Conservation (phyloP, 2,888 invertebrate genomes). For the Hydropsyche betteni region DNA sequence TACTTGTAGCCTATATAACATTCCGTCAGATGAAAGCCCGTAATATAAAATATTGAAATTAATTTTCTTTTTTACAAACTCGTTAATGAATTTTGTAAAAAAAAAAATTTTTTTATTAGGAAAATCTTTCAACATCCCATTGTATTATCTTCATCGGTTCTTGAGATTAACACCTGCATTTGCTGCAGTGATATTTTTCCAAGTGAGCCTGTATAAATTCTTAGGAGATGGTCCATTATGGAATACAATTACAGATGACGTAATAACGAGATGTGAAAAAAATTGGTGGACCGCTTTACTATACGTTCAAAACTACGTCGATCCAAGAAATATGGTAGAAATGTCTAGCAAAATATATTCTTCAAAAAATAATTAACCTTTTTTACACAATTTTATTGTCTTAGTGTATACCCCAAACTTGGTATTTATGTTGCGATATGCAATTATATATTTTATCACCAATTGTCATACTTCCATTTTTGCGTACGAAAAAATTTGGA, state of each 20-base stretch:
- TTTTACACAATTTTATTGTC: slow-evolving; percentile 5
- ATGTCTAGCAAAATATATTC: background rate
- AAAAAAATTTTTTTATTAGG: slow-evolving; percentile 13
- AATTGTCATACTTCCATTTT: slow-evolving; percentile 43
- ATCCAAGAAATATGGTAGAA: slow-evolving; percentile 17
- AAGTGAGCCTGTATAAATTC: slow-evolving; percentile 56
- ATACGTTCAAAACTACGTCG: slow-evolving; percentile 40
- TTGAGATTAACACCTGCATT: slow-evolving; percentile 45
- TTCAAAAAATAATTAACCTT: background rate
- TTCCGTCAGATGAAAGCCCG: slow-evolving; percentile 46
- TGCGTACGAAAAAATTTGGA: slow-evolving; percentile 38
- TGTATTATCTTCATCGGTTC: slow-evolving; percentile 46
- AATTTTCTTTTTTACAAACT: slow-evolving; percentile 25
- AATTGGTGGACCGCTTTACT: slow-evolving; percentile 40
- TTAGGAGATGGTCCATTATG: slow-evolving; percentile 60
- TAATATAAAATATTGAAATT: slow-evolving; percentile 53
- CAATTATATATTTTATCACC: slow-evolving; percentile 47
- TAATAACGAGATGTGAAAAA: slow-evolving; percentile 20
- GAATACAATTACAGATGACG: slow-evolving; percentile 49
- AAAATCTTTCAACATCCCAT: slow-evolving; percentile 32
- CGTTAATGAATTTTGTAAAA: background rate
- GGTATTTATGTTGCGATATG: slow-evolving; percentile 47
- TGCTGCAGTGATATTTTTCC: slow-evolving; percentile 39
- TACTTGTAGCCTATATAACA: slow-evolving; percentile 63
- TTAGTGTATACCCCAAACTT: slow-evolving; percentile 45